These are phyloP conservation scores for Chrysocyon brachyurus DNA, from an alignment of 2,797 vertebrate genomes.

Conservation along the genomic window DNA sequence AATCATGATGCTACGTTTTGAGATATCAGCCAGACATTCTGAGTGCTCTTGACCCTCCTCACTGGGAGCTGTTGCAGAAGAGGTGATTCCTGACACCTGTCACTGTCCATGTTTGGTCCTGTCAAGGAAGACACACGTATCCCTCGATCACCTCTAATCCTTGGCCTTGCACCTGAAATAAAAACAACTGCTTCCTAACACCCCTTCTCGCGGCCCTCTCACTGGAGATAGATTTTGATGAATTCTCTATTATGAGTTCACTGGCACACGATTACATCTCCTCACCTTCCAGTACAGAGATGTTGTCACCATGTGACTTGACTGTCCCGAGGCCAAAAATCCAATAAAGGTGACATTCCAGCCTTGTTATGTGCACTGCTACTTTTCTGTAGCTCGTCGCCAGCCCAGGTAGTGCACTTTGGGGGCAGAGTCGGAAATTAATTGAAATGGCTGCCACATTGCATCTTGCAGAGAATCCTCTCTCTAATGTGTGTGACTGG, in stretches of 20 bases:
- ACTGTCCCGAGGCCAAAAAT: conserved; percentile 83
- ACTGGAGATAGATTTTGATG: conserved; percentile 81
- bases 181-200: conserved; percentile 65
- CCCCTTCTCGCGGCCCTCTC: conserved; percentile 68
- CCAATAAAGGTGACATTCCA: conserved; percentile 79
- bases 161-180: neutral
- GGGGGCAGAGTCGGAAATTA: conserved; percentile 81
- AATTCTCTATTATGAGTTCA: conserved; percentile 80
- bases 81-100: neutral
- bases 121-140: neutral
- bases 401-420: conserved; percentile 63
- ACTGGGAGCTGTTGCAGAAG: neutral
- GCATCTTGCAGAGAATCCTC: conserved; percentile 74
- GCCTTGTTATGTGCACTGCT: conserved; percentile 80
- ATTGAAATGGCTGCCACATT: conserved; percentile 85
- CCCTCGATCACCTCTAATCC: neutral
- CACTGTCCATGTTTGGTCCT: neutral
- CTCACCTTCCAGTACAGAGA: conserved; percentile 34
- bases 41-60: conserved; percentile 9
- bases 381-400: conserved; percentile 61
- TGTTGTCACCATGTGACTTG: conserved; percentile 76
- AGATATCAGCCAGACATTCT: neutral
- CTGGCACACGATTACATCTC: conserved; percentile 63
- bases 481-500: conserved; percentile 69
- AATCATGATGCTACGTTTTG: neutral